Evolutionary conservation across 2,113 vertebrate genomes (phyloP), one percentile per base, ranked within the genome.

Genomic region (Gila orcuttii): DNA sequence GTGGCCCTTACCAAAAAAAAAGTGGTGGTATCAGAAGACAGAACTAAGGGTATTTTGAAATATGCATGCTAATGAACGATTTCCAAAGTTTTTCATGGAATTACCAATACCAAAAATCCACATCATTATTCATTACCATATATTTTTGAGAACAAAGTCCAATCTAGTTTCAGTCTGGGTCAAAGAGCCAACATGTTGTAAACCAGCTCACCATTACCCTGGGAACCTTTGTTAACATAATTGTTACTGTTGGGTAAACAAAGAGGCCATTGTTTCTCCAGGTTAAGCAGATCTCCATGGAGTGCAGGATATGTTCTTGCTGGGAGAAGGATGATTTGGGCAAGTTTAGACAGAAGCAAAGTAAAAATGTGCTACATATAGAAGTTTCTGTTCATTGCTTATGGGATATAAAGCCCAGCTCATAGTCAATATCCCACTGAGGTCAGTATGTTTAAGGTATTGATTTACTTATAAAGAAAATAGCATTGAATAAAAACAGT

Each of bases 201-300:
- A 85, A 89, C 33, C 6, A n/a, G 52, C 68, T 86, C 60, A 55
- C 36, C 59, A 66, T 74, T 75, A 88, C 76, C 85, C 77, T 25
- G 60, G 62, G 73, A 74, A 89, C 77, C 84, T 86, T 85, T 68
- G 88, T 79, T 71, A 87, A 88, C 79, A 71, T 57, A 79, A 79
- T 82, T 79, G 83, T 77, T 86, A 89, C 86, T 80, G 23, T 13
- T 25, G 82, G 79, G 78, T 85, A 83, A 85, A 86, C 81, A 79
- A 60, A 68, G 33, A 42, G 33, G 82, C 57, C 55, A 9, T 42
- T 79, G 85, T 83, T 68, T 25, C 62, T 82, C 57, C 64, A 36
- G 59, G 45, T 86, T 84, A 84, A 86, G 81, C 66, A 57, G 62
- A 82, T 83, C 85, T 90, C 85, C n/a, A 59, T 17, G 31, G 83